Evolutionary conservation across 2,888 invertebrate species (phyloP).

Genomic region (Meganola albula): DNA sequence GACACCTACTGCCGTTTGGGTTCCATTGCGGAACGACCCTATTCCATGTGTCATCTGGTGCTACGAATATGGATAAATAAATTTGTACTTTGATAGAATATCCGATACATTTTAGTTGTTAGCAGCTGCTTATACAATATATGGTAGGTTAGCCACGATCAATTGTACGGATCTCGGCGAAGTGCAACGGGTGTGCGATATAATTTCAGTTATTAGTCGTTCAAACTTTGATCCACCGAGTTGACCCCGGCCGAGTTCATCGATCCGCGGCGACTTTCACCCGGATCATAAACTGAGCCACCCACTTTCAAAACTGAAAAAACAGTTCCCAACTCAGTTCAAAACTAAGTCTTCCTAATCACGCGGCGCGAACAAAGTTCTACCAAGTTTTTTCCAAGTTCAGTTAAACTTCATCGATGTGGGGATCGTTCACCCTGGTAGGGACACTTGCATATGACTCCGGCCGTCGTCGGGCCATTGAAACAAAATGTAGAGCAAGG

Average conservation of each 20-base stretch:
- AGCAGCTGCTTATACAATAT: no score
- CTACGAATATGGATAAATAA: no score
- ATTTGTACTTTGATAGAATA: no score
- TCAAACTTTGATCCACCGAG: slow-evolving; percentile 68
- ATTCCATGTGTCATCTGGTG: no score
- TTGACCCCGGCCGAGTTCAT: slow-evolving; percentile 70
- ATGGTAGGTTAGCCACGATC: slow-evolving; percentile 1
- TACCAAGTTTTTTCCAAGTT: slow-evolving; percentile 73
- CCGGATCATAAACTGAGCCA: slow-evolving; percentile 77
- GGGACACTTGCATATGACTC: slow-evolving; percentile 75
- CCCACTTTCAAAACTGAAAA: slow-evolving; percentile 77
- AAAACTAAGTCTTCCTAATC: slow-evolving; percentile 78
- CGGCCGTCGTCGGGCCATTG: slow-evolving; percentile 54
- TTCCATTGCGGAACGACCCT: no score
- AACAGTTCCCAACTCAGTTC: slow-evolving; percentile 73
- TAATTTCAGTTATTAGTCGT: slow-evolving; percentile 72
- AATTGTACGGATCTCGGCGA: slow-evolving; percentile 17
- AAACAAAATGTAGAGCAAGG: slow-evolving; percentile 76
- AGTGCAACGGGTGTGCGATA: slow-evolving; percentile 56
- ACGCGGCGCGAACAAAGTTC: slow-evolving; percentile 73
- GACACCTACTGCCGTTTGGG: no score
- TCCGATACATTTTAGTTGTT: no score
- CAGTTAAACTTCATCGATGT: slow-evolving; percentile 74
- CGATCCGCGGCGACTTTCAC: slow-evolving; percentile 74
- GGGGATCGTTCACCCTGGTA: slow-evolving; percentile 73